Evolutionary conservation across 2,888 invertebrate genomes (phyloP), one percentile per base, ranked within the genome.

Genomic region (Terebella lapidaria): DNA sequence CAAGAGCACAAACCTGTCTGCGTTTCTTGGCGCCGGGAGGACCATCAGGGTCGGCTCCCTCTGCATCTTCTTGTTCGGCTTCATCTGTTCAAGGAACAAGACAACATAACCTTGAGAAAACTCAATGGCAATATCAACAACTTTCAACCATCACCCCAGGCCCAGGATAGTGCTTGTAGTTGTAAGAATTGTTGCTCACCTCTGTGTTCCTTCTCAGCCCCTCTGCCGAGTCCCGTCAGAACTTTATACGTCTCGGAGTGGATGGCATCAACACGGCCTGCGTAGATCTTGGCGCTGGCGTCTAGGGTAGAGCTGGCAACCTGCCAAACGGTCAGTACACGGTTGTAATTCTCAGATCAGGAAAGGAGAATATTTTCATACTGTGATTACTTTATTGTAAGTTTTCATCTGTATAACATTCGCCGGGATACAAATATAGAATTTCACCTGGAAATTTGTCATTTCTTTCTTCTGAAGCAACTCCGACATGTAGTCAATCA

Each of bases 281-380:
- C 88, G 79, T 94, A 94, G 56, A 94, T 92, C 76, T 91, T 90
- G 0, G 91, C 87, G 5, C 92, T 90, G 0, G 92, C 92, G 78
- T 94, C 94, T 54, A 94, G 82, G 0, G 93, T 89, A 0, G 89
- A 89, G 54, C 91, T 89, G 1, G 91, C 92, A 15, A 91, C 87
- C 85, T 91, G 67, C 1, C 63, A 60, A 61, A n/a, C n/a, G n/a
- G n/a, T 47, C 15, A 30, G 29, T 26, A 45, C n/a, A n/a, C n/a
- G n/a, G n/a, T n/a, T n/a, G n/a, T n/a, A n/a, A n/a, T n/a, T n/a
- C n/a, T n/a, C n/a, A n/a, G n/a, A n/a, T n/a, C n/a, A n/a, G n/a
- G n/a, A n/a, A n/a, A n/a, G n/a, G n/a, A n/a, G n/a, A n/a, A n/a
- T n/a, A n/a, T n/a, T n/a, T n/a, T n/a, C n/a, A n/a, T n/a, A n/a